Evolutionary conservation across 2,113 vertebrate species (phyloP).

Genomic region (Varanus salvator): DNA sequence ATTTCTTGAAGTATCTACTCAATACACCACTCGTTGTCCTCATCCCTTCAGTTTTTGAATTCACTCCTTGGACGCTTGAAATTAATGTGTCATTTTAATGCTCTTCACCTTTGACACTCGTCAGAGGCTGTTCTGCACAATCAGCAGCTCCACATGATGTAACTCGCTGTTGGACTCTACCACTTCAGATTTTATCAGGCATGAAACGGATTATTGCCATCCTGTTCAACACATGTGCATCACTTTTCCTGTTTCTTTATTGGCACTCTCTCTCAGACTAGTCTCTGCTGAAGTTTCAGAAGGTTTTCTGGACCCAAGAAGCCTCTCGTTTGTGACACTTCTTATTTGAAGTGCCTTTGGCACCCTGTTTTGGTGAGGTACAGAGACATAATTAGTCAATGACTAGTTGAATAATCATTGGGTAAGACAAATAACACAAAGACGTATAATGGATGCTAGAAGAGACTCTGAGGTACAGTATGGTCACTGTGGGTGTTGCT

Average conservation of each 20-base stretch:
- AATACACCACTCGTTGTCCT: neutral
- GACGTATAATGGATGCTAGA: neutral
- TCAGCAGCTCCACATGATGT: neutral
- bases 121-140: neutral
- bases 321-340: neutral
- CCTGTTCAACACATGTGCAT: neutral
- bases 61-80: neutral
- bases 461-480: neutral
- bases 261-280: neutral
- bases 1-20: neutral
- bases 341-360: neutral
- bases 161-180: neutral
- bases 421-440: too few species aligned
- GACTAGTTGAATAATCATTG: neutral
- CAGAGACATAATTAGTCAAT: neutral
- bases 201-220: neutral
- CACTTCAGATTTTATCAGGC: neutral
- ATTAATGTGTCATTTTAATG: neutral
- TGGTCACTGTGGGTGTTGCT: neutral
- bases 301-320: neutral
- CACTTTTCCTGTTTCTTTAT: neutral
- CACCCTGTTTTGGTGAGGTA: neutral
- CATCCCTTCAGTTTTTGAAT: neutral
- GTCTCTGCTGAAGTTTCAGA: neutral
- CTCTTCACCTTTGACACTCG: neutral